A percentile compares a stretch with the other conserved stretches of the same genome.
phyloP scores from a whole-genome alignment of 1,140 invertebrate genomes.

The Conopomorpha cramerella region DNA sequence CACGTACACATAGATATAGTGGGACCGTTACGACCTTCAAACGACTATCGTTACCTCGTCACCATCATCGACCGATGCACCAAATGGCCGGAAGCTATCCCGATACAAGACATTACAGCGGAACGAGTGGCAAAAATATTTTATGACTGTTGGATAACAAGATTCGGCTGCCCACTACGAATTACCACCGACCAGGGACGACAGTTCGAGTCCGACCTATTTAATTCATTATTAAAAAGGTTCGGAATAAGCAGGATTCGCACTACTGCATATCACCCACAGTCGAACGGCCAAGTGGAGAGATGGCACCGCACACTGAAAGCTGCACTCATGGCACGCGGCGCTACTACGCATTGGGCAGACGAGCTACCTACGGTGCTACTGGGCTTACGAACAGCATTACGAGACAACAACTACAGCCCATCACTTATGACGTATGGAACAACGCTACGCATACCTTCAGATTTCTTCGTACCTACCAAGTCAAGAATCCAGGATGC shows the following conservation, averaged over 20 bases:
- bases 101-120: slow-evolving; percentile 35
- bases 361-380: neutral
- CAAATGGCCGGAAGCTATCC: slow-evolving; percentile 47
- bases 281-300: too few relatives aligned
- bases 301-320: slow-evolving; percentile 34
- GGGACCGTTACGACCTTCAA: slow-evolving; percentile 5
- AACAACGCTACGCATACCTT: slow-evolving; percentile 6
- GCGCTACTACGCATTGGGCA: neutral
- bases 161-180: slow-evolving; percentile 14
- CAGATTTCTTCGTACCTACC: slow-evolving; percentile 6
- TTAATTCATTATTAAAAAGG: slow-evolving; percentile 9
- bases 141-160: too few relatives aligned
- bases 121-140: slow-evolving; percentile 12
- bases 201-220: slow-evolving; percentile 27
- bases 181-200: slow-evolving; percentile 24
- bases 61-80: slow-evolving; percentile 53
- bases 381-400: slow-evolving; percentile 2
- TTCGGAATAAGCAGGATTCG: too few relatives aligned
- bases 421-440: slow-evolving; percentile 11
- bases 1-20: too few relatives aligned
- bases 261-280: slow-evolving; percentile 28
- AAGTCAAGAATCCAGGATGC: neutral
- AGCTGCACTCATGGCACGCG: too few relatives aligned
- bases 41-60: slow-evolving; percentile 29
- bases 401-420: slow-evolving; percentile 7